phyloP scores from a whole-genome alignment of 2,113 vertebrate species.

The Phycodurus eques region DNA sequence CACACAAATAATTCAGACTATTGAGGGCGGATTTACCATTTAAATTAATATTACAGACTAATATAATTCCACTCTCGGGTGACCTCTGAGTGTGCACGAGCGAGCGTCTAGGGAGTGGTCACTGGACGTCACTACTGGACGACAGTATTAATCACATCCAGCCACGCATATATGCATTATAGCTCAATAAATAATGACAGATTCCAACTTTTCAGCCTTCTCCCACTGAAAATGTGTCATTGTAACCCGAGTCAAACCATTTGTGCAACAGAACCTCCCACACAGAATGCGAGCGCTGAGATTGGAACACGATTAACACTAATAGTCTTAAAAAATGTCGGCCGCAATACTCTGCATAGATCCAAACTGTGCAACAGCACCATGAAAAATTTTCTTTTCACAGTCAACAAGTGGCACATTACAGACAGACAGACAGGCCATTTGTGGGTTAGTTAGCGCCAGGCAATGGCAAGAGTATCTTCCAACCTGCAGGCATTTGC shows the following conservation, averaged over 20 bases:
- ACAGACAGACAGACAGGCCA: slow-evolving; percentile 17
- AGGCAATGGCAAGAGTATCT: background rate
- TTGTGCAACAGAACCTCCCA: slow-evolving; percentile 34
- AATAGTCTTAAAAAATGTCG: slow-evolving; percentile 22
- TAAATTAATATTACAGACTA: slow-evolving; percentile 11
- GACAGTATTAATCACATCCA: slow-evolving; percentile 58
- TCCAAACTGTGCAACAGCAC: slow-evolving; percentile 16
- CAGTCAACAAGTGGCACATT: slow-evolving; percentile 36
- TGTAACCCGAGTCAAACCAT: slow-evolving; percentile 19
- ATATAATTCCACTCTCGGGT: slow-evolving; percentile 26
- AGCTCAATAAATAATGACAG: slow-evolving; percentile 3
- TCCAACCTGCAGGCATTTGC: background rate
- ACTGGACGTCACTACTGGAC: slow-evolving; percentile 38
- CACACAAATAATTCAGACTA: slow-evolving; percentile 4
- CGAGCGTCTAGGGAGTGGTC: slow-evolving; percentile 41
- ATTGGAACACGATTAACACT: slow-evolving; percentile 15
- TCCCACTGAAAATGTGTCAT: slow-evolving; percentile 19
- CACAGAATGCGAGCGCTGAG: slow-evolving; percentile 9
- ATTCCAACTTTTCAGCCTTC: slow-evolving; percentile 15
- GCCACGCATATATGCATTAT: background rate
- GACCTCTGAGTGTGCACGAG: slow-evolving; percentile 28
- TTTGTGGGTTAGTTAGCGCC: slow-evolving; percentile 7
- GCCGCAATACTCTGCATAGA: background rate
- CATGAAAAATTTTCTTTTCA: slow-evolving; percentile 51
- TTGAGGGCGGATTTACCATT: slow-evolving; percentile 27